Conservation (phyloP, 1,140 invertebrate genomes). For the Tetragnatha versicolor region DNA sequence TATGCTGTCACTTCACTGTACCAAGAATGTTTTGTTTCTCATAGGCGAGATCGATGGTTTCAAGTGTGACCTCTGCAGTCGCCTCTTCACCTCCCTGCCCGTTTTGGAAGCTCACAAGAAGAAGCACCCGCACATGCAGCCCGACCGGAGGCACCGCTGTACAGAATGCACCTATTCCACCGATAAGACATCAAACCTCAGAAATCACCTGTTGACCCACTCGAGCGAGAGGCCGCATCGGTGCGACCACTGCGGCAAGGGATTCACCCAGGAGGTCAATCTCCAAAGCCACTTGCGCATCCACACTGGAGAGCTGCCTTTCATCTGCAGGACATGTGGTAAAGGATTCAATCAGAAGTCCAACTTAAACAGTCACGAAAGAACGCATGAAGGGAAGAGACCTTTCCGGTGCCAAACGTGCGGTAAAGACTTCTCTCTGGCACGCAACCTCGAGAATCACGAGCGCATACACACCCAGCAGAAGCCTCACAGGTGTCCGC, state of each 20-base stretch:
- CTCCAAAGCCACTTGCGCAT: slow-evolving; percentile 85
- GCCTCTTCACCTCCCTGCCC: background rate
- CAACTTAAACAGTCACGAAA: slow-evolving; percentile 88
- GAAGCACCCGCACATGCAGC: background rate
- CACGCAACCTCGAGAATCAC: background rate
- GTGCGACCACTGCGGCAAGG: slow-evolving; percentile 63
- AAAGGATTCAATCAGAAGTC: slow-evolving; percentile 92
- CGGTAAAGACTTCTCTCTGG: background rate
- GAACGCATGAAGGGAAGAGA: slow-evolving; percentile 30
- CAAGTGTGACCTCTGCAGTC: background rate
- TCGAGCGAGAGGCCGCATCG: slow-evolving; percentile 71
- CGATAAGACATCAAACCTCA: background rate
- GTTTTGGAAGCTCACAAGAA: background rate
- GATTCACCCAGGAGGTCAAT: slow-evolving; percentile 64
- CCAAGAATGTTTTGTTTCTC: background rate
- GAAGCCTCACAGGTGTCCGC: slow-evolving; percentile 82
- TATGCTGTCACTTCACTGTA: too few relatives aligned
- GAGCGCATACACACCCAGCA: slow-evolving; percentile 71
- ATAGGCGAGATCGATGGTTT: background rate
- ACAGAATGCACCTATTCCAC: background rate
- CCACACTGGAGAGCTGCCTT: slow-evolving; percentile 77
- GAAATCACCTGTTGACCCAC: too few relatives aligned
- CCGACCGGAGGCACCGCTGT: background rate
- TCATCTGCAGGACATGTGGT: slow-evolving; percentile 77
- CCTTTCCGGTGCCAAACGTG: slow-evolving; percentile 56